phyloP scores from a whole-genome alignment of 2,113 vertebrate species.

The Merops nubicus region DNA sequence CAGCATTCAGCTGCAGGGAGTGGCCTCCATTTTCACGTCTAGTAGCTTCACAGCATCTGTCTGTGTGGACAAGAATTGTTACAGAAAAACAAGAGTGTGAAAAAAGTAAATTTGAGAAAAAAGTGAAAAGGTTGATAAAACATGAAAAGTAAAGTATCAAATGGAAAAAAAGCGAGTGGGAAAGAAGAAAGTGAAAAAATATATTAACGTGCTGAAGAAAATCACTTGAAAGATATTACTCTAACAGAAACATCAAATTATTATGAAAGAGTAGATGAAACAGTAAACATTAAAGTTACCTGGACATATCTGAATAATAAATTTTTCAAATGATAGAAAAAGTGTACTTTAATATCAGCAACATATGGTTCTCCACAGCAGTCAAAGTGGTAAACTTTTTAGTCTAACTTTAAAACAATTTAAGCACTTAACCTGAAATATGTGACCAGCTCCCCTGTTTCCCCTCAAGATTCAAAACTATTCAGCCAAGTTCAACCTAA shows the following conservation, averaged over 20 bases:
- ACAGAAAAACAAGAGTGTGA: slow-evolving; percentile 41
- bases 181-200: slow-evolving; percentile 64
- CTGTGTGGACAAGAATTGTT: slow-evolving; percentile 68
- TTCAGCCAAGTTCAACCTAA: not conserved
- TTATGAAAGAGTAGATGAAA: not conserved
- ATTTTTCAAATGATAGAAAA: not conserved
- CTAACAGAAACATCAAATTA: not conserved
- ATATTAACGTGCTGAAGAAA: slow-evolving; percentile 41
- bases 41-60: slow-evolving; percentile 77
- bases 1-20: slow-evolving; percentile 74
- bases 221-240: slow-evolving; percentile 14
- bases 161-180: slow-evolving; percentile 45
- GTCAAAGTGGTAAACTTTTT: not conserved
- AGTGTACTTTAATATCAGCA: not conserved
- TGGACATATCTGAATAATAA: not conserved
- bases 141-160: slow-evolving; percentile 21
- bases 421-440: not conserved
- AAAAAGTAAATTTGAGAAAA: slow-evolving; percentile 30
- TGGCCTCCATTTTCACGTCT: slow-evolving; percentile 73
- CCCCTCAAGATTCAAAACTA: not conserved
- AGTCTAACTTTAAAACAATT: not conserved
- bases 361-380: not conserved
- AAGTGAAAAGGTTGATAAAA: not conserved
- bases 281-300: not conserved
- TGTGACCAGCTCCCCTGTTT: not conserved